Base-by-base conservation (phyloP, 2,113 vertebrate species). In the Ranitomeya variabilis region DNA sequence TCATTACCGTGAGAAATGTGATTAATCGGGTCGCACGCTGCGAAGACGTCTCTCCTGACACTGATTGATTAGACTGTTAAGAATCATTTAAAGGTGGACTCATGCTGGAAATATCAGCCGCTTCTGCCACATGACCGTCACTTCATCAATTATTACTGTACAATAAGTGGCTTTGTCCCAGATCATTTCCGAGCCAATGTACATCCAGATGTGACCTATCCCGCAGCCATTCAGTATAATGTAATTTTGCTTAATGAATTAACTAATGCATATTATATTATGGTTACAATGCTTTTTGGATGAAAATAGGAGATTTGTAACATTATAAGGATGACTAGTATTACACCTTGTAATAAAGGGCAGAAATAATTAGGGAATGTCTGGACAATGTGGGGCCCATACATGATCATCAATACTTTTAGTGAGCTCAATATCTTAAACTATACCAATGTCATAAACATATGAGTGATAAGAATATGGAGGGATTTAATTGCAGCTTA, bases 1-100 rank as follows among this genome's bases (percentile, higher is more conserved):
- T 83, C 69, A 88, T 83, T 76, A 83, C 57, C 80, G 74, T 26
- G 14, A 76, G 69, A 74, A 62, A 74, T 82, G 55, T 83, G 87
- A 88, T 83, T 88, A 83, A 88, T 88, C 62, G 76, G 37, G 57
- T 37, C 55, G 37, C 31, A 60, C 57, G 21, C 67, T 52, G 55
- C 15, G 67, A 67, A 64, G 79, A 81, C 54, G 52, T 76, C 60
- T 45, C 52, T 9, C 16, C 67, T 64, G 87, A 76, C 31, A 15
- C 45, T 88, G 87, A 88, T 26, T 23, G 87, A 88, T 83, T 74
- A 69, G 37, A 54, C 21, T 31, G 55, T 54, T 74, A 52, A n/a
- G 23, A 21, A 80, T 12, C 74, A 52, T 77, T 51, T 59, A 77
- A 31, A 77, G 51, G 60, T 62, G 54, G 54, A 62, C 54, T 45